Conservation (phyloP, 2,797 vertebrate species). For the Alfaro cultratus region DNA sequence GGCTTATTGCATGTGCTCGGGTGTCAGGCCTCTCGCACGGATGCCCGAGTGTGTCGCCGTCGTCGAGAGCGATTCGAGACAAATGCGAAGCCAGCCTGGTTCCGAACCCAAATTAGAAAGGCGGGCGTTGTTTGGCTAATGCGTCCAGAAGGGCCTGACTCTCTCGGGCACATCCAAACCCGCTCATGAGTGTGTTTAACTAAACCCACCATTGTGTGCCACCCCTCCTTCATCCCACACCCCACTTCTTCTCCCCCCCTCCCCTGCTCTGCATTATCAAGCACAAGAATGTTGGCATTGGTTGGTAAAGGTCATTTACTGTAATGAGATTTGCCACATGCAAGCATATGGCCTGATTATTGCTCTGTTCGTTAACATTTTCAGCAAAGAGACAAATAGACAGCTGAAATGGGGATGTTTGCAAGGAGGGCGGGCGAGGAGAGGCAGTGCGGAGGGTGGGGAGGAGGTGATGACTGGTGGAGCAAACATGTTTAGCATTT, state of each 20-base stretch:
- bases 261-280: conserved; percentile 56
- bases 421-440: not conserved
- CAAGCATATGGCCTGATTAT: conserved; percentile 81
- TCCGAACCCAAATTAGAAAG: conserved; percentile 77
- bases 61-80: conserved; percentile 85
- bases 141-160: conserved; percentile 76
- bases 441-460: rapidly evolving
- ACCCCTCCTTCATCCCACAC: not conserved
- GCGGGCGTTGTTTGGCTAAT: conserved; percentile 67
- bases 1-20: conserved; percentile 70
- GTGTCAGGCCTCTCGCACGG: conserved; percentile 31
- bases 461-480: not conserved
- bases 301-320: conserved; percentile 80
- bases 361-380: conserved; percentile 78
- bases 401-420: conserved; percentile 52
- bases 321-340: conserved; percentile 81
- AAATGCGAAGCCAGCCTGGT: conserved; percentile 85
- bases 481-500: conserved; percentile 69
- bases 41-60: conserved; percentile 41
- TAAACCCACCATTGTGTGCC: conserved; percentile 65
- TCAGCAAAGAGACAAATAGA: conserved; percentile 76
- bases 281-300: conserved; percentile 74
- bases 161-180: conserved; percentile 41
- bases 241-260: not conserved
- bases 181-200: conserved; percentile 73